Conservation (phyloP, 2,113 vertebrate species). For the Caloenas nicobarica region DNA sequence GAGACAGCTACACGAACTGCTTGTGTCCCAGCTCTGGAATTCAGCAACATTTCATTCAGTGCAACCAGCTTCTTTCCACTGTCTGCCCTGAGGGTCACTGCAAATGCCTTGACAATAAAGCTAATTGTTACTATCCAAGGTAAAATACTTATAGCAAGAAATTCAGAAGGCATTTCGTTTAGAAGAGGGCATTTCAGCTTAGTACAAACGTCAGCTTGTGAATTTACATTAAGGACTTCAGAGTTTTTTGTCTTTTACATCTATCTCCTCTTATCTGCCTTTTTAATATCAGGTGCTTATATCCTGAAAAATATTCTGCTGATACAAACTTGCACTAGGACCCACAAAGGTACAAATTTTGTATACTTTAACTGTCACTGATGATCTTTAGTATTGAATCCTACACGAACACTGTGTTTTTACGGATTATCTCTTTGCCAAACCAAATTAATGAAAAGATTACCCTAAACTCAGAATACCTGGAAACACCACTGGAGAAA, state of each 20-base stretch:
- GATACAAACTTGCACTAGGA: background rate
- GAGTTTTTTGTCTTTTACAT: background rate
- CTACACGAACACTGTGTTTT: conserved; percentile 11
- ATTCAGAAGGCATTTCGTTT: background rate
- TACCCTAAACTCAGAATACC: background rate
- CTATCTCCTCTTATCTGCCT: background rate
- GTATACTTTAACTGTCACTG: conserved; percentile 14
- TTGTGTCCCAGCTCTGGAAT: background rate
- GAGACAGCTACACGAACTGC: background rate
- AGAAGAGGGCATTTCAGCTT: background rate
- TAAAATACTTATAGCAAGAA: background rate
- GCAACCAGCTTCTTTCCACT: background rate
- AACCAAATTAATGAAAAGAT: conserved; percentile 51
- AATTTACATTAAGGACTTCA: background rate
- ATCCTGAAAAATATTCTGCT: background rate
- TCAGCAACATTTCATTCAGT: background rate
- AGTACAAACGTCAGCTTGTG: background rate
- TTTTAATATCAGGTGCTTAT: background rate
- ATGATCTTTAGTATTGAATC: conserved; percentile 56
- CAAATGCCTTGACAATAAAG: background rate
- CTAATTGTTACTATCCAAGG: background rate
- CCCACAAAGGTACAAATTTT: background rate
- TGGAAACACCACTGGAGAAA: conserved; percentile 39
- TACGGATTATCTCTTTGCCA: conserved; percentile 24
- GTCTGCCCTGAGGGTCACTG: background rate